Conservation (phyloP, 2,888 invertebrate genomes). For the Kryphioiulus occultus region DNA sequence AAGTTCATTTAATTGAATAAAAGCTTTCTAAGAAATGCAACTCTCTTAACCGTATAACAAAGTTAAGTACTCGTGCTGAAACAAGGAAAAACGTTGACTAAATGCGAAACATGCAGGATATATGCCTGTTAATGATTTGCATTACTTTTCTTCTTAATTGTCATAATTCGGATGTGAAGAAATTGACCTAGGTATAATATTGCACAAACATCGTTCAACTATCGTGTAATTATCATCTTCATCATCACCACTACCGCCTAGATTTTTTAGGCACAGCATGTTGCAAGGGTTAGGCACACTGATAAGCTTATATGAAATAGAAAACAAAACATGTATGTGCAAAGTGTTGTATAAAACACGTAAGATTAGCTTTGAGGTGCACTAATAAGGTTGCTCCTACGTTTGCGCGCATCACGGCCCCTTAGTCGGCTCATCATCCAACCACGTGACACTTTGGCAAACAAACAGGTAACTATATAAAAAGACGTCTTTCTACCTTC, state of each 20-base stretch:
- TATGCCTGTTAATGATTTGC: constrained; percentile 4
- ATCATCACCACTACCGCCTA: constrained; percentile 23
- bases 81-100: not conserved
- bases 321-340: not conserved
- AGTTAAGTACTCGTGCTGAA: not conserved
- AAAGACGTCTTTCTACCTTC: constrained; percentile 14
- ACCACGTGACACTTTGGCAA: not conserved
- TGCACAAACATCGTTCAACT: constrained; percentile 11
- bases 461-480: constrained; percentile 23
- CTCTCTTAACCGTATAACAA: not conserved
- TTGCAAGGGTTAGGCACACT: not conserved
- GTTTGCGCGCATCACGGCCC: constrained; percentile 23
- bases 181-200: not conserved
- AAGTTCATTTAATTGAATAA: not conserved
- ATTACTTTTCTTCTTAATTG: not conserved
- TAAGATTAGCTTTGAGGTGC: not conserved
- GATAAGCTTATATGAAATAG: not conserved
- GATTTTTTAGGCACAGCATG: not conserved
- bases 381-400: constrained; percentile 23
- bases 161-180: constrained; percentile 4
- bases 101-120: not conserved
- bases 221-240: constrained; percentile 11
- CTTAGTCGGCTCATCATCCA: constrained; percentile 7
- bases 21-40: not conserved
- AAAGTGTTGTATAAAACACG: constrained; percentile 12